phyloP scores from a whole-genome alignment of 1,140 invertebrate species.

The Drosophila novamexicana region DNA sequence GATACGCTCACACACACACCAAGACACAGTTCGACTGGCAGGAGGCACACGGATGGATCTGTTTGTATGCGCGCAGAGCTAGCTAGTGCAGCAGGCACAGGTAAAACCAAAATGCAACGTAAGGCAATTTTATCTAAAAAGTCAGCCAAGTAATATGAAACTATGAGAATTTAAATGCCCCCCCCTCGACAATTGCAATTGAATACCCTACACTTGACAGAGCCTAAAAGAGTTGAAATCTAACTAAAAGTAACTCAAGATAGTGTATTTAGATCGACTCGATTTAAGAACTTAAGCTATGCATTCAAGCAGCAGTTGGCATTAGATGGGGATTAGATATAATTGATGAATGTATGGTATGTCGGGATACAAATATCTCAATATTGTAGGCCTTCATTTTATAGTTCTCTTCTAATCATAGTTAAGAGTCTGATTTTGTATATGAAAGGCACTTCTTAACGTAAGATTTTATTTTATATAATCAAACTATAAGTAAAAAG shows the following conservation, averaged over 20 bases:
- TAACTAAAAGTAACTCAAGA: conserved; percentile 13
- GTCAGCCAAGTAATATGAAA: conserved; percentile 40
- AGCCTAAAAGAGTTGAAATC: background rate
- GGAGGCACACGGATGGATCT: conserved; percentile 21
- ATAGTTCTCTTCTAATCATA: no score
- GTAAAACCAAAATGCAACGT: conserved; percentile 42
- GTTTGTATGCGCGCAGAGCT: conserved; percentile 9
- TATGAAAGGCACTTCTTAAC: no score
- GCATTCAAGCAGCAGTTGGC: no score
- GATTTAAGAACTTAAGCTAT: no score
- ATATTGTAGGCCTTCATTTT: no score
- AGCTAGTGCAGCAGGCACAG: conserved; percentile 20
- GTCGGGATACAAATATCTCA: no score
- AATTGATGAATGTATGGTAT: no score
- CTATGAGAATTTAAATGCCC: conserved; percentile 15
- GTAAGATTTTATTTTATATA: no score
- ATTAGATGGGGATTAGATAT: no score
- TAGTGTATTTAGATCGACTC: background rate
- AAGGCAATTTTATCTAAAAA: conserved; percentile 23
- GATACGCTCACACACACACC: conserved; percentile 4
- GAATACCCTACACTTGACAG: conserved; percentile 23
- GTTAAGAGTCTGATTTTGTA: no score
- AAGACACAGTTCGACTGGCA: conserved; percentile 10
- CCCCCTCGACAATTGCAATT: conserved; percentile 18
- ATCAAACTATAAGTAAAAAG: no score